Conservation (phyloP, 2,888 invertebrate genomes). For the Brenthis daphne region DNA sequence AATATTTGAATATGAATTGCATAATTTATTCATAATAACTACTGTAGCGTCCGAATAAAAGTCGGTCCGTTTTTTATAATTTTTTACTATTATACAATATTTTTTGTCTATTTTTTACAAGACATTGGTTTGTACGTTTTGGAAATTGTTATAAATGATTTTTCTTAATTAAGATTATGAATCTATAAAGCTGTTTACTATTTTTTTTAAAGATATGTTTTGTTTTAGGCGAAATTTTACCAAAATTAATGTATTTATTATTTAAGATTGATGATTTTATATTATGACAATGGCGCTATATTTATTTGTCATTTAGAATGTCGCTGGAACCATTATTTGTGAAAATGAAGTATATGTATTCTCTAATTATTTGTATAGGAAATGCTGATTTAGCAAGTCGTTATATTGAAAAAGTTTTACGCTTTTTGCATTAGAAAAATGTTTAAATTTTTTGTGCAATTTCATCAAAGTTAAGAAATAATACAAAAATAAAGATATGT, state of each 20-base stretch:
- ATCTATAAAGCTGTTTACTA: background rate
- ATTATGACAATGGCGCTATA: background rate
- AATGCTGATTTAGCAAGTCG: background rate
- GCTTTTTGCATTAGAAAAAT: conserved; percentile 4
- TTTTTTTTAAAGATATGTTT: background rate
- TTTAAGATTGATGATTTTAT: conserved; percentile 8
- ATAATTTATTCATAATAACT: conserved; percentile 10
- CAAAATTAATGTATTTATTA: conserved; percentile 4
- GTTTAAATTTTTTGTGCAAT: conserved; percentile 13
- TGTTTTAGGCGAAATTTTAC: conserved; percentile 11
- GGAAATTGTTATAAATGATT: background rate
- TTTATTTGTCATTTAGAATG: background rate
- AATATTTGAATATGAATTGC: background rate
- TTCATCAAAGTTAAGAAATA: conserved; percentile 9
- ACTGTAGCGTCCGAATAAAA: conserved; percentile 25
- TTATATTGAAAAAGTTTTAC: background rate
- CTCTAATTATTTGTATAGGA: background rate
- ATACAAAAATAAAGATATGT: conserved; percentile 6
- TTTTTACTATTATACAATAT: conserved; percentile 19
- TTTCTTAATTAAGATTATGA: conserved; percentile 4
- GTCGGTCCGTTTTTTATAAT: conserved; percentile 26
- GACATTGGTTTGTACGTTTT: background rate
- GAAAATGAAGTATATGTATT: no score
- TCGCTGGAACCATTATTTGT: no score
- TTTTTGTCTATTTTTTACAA: conserved; percentile 12